A percentile compares a stretch with the other conserved stretches of the same genome.
These are phyloP conservation scores for Agrotis segetum DNA, from an alignment of 2,888 invertebrate genomes.

Conservation along the genomic window DNA sequence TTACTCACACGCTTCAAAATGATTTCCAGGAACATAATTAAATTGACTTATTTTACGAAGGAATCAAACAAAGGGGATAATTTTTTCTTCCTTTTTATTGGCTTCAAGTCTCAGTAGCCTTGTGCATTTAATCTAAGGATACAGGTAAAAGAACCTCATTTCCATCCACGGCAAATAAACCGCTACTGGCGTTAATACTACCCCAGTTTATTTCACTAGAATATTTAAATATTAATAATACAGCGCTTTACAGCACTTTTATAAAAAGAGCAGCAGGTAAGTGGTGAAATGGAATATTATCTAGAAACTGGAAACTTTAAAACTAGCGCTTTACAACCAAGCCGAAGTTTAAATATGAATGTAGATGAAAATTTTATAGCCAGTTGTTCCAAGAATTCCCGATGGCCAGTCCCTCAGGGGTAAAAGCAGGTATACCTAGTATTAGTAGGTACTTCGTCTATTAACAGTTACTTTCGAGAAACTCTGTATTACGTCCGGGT, in stretches of 20 bases:
- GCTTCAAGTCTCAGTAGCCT: too few species aligned
- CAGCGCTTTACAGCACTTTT: slow-evolving; percentile 17
- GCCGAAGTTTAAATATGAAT: slow-evolving; percentile 22
- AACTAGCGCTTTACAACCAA: background rate
- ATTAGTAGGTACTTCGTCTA: background rate
- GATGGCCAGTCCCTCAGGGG: background rate
- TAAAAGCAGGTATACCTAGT: slow-evolving; percentile 1
- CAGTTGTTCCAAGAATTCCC: slow-evolving; percentile 8
- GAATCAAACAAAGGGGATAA: too few species aligned
- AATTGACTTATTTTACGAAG: too few species aligned
- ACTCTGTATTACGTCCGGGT: background rate
- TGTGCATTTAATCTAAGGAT: too few species aligned
- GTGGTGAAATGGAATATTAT: slow-evolving; percentile 27
- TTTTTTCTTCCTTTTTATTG: too few species aligned
- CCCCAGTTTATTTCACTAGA: slow-evolving; percentile 25
- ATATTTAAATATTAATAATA: slow-evolving; percentile 45
- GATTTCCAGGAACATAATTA: too few species aligned
- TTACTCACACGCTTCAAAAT: too few species aligned
- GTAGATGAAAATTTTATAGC: slow-evolving; percentile 13
- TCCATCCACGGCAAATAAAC: slow-evolving; percentile 4
- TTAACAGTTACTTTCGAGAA: background rate
- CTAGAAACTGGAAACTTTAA: slow-evolving; percentile 9
- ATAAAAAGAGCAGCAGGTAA: slow-evolving; percentile 17
- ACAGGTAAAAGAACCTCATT: slow-evolving; percentile 7
- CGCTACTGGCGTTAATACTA: background rate